Evolutionary conservation across 2,888 invertebrate species (phyloP).

Genomic region (Poecilus cupreus): DNA sequence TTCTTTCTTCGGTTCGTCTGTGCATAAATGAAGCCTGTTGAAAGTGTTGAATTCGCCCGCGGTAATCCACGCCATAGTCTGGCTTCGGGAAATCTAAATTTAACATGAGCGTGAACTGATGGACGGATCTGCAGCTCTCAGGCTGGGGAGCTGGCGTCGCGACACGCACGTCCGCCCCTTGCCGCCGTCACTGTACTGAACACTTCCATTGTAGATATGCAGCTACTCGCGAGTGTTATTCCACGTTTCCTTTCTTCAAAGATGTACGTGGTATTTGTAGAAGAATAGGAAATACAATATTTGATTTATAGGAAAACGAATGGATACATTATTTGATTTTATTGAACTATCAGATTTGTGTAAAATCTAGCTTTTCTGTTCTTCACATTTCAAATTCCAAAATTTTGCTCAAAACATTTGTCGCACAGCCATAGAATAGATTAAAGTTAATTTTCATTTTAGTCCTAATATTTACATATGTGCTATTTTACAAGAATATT

Average conservation of each 20-base stretch:
- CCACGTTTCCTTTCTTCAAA: background rate
- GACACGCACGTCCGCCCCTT: constrained; percentile 3
- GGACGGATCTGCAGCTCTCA: constrained; percentile 10
- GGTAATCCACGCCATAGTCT: constrained; percentile 50
- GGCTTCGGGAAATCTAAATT: constrained; percentile 53
- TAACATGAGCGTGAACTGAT: constrained; percentile 51
- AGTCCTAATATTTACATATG: too few species aligned
- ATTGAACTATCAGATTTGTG: too few species aligned
- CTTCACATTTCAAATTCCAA: too few species aligned
- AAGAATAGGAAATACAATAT: background rate
- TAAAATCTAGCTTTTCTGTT: too few species aligned
- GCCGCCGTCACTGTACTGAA: background rate
- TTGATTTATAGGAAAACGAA: background rate
- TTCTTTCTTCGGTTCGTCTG: constrained; percentile 40
- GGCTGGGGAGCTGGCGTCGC: background rate
- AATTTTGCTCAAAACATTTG: too few species aligned
- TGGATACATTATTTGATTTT: background rate
- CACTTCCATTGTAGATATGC: background rate
- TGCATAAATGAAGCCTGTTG: constrained; percentile 58
- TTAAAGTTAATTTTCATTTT: too few species aligned
- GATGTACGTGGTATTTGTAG: background rate
- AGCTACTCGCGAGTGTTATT: background rate
- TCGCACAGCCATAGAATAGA: too few species aligned
- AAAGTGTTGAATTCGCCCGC: constrained; percentile 55
- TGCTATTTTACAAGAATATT: too few species aligned